These are phyloP conservation scores for Conchocele bisecta DNA, from an alignment of 2,888 invertebrate genomes.

Conservation along the genomic window DNA sequence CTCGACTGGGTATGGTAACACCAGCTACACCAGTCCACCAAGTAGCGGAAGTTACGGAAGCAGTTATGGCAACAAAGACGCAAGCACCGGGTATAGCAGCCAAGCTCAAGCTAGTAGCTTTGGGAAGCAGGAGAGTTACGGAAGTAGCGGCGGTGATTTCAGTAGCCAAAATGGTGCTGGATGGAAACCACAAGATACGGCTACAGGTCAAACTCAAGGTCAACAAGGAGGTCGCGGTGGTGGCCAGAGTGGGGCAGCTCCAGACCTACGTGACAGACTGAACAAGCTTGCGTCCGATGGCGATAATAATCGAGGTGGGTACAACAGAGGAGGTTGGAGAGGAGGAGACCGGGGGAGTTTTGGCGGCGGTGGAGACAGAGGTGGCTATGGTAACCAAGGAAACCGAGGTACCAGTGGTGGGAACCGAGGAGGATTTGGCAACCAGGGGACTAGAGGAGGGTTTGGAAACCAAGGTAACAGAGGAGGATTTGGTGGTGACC, in stretches of 20 bases:
- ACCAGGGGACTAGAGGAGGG: conserved; percentile 6
- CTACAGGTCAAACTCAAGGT: neutral
- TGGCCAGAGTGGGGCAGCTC: neutral
- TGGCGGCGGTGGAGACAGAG: conserved; percentile 8
- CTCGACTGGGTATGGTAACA: neutral
- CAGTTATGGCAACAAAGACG: too few relatives aligned
- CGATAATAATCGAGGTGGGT: neutral
- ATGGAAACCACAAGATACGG: neutral
- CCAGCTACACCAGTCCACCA: too few relatives aligned
- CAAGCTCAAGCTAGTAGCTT: too few relatives aligned
- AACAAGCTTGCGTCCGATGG: too few relatives aligned
- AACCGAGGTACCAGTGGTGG: conserved; percentile 11
- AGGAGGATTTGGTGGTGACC: conserved; percentile 12
- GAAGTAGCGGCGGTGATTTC: neutral
- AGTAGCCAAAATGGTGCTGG: neutral
- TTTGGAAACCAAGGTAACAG: conserved; percentile 1
- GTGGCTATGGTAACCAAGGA: conserved; percentile 12
- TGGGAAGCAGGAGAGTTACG: too few relatives aligned
- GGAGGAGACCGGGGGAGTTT: conserved; percentile 1
- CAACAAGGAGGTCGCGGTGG: neutral
- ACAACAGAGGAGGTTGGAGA: conserved; percentile 16
- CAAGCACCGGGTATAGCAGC: too few relatives aligned
- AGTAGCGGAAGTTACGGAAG: too few relatives aligned
- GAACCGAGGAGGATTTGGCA: conserved; percentile 9
- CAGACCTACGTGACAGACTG: neutral